Base-by-base conservation (phyloP, 2,797 vertebrate species). In the Vespertilio murinus region DNA sequence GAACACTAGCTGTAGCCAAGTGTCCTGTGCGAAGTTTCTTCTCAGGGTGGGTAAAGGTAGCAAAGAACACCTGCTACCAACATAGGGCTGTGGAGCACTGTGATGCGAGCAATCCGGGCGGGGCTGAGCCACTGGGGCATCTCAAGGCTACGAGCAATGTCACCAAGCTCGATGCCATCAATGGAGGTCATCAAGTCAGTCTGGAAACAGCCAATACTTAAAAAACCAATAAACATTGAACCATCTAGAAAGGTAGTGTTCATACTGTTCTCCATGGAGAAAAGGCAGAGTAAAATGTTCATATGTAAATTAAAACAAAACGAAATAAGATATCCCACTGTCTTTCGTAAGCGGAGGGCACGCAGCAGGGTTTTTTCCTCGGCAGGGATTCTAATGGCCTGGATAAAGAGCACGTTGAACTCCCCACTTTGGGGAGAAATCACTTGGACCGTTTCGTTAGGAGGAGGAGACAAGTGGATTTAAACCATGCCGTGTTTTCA, bases 401-500 rank as follows among this genome's bases (percentile, higher is more conserved):
- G 18, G 94, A 96, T 47, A 97, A 86, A 96, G 93, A 97, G 91
- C 90, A 97, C 4, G 69, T 56, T 94, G 93, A 97, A 91, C 93
- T 97, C 69, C 0, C 11, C 71, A 49, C 77, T 94, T 91, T 78
- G 33, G 88, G 93, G 82, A 85, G 93, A 97, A 98, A 97, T 64
- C 84, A 96, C 84, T 94, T 94, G 85, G 74, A 95, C 91, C 97
- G 97, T 91, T 97, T 97, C 96, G 96, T 96, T 88, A 97, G 64
- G 95, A 97, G 97, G 96, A 93, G 94, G 95, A 98, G 95, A 97
- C 94, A 98, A 97, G 96, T 96, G 96, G 92, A 98, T 97, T 98
- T 97, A 98, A 98, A 97, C 88, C 83, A 70, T 84, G 96, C 88
- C 69, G 22, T 82, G 88, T 91, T 97, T 97, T 97, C 77, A 95